Evolutionary conservation across 1,140 invertebrate species (phyloP).

Genomic region (Diabrotica virgifera): DNA sequence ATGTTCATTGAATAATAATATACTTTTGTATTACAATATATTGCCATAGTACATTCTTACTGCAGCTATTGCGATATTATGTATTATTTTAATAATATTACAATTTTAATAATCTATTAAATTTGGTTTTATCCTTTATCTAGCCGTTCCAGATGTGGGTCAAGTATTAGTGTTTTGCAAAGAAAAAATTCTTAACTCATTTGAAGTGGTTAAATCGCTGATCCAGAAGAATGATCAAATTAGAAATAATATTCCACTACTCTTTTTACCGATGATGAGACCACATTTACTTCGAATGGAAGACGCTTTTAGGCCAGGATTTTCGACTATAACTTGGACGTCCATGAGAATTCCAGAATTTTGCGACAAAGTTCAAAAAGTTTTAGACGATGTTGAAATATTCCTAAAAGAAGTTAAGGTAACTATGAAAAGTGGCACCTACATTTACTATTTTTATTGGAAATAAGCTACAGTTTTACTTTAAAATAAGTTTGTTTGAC

Average conservation of each 20-base stretch:
- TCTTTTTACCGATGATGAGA: slow-evolving; percentile 68
- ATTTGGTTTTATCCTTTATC: slow-evolving; percentile 15
- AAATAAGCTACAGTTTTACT: no score
- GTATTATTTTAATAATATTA: no score
- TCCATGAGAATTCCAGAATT: slow-evolving; percentile 69
- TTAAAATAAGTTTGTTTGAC: no score
- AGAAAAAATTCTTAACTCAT: slow-evolving; percentile 60
- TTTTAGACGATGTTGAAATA: slow-evolving; percentile 64
- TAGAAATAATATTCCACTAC: slow-evolving; percentile 56
- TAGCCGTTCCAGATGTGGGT: slow-evolving; percentile 63
- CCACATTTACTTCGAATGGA: slow-evolving; percentile 67
- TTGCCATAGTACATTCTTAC: no score
- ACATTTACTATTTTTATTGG: no score
- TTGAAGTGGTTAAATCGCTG: slow-evolving; percentile 57
- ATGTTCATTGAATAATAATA: no score
- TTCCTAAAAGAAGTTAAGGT: slow-evolving; percentile 61
- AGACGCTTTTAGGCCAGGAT: slow-evolving; percentile 68
- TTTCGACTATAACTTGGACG: slow-evolving; percentile 77
- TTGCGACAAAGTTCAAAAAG: slow-evolving; percentile 56
- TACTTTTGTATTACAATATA: no score
- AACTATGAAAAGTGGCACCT: background rate
- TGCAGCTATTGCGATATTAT: no score
- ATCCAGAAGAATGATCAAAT: slow-evolving; percentile 58
- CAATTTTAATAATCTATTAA: no score
- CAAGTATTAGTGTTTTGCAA: slow-evolving; percentile 65